These are phyloP conservation scores for Crossaster papposus DNA, from an alignment of 53 echinoderm and acorn worm genomes.

Conservation along the genomic window DNA sequence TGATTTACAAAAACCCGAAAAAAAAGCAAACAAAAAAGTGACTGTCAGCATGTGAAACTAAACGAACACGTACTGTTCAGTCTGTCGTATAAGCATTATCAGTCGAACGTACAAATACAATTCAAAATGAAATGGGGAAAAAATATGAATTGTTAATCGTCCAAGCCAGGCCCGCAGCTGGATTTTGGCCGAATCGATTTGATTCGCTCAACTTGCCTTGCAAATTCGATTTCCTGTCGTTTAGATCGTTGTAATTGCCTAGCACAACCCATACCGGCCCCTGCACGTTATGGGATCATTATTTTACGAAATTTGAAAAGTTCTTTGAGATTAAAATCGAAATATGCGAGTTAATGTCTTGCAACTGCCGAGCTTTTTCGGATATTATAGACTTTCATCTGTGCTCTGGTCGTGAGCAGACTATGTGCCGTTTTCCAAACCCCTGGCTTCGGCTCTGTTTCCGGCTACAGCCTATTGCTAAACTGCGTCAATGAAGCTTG, in stretches of 20 bases:
- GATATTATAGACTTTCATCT: too few species aligned
- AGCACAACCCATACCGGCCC: neutral
- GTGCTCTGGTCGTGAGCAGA: too few species aligned
- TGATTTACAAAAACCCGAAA: neutral
- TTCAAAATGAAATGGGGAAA: neutral
- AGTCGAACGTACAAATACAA: neutral
- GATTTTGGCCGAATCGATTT: constrained; percentile 14
- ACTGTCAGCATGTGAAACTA: neutral
- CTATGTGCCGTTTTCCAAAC: too few species aligned
- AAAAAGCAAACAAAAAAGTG: neutral
- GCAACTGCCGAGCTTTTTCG: too few species aligned
- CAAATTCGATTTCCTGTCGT: constrained; percentile 53
- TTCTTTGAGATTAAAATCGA: neutral
- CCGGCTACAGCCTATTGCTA: too few species aligned
- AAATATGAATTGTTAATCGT: neutral
- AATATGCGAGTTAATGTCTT: too few species aligned
- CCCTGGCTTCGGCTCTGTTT: too few species aligned
- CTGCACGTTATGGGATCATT: neutral
- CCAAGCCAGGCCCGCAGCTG: constrained; percentile 40
- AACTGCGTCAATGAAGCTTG: too few species aligned
- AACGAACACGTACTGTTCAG: neutral
- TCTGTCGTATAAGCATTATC: neutral
- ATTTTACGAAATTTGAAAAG: neutral
- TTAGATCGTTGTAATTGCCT: constrained; percentile 15
- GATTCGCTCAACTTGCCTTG: constrained; percentile 55